Evolutionary conservation across 2,888 invertebrate genomes (phyloP).

Genomic region (Coremacera marginata): DNA sequence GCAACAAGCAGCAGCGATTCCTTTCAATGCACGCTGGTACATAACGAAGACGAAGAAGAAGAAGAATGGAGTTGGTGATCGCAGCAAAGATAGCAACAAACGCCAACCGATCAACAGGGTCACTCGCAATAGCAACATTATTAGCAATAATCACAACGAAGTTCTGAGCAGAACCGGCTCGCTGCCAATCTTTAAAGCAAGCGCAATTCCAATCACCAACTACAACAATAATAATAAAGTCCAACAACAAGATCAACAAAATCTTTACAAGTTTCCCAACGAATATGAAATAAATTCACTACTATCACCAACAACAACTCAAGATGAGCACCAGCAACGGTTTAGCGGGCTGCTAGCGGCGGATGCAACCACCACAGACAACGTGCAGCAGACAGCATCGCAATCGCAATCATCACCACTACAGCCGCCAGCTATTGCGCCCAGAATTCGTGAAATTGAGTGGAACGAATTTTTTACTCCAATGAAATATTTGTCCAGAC

Average conservation of each 20-base stretch:
- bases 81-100: not conserved
- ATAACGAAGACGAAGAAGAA: conserved; percentile 6
- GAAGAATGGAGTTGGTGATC: not conserved
- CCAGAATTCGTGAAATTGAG: conserved; percentile 44
- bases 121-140: conserved; percentile 44
- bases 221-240: conserved; percentile 38
- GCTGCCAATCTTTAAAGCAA: conserved; percentile 46
- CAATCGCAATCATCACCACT: conserved; percentile 27
- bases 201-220: conserved; percentile 44
- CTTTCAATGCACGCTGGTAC: conserved; percentile 9
- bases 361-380: not conserved
- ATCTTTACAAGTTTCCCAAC: conserved; percentile 1
- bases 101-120: not conserved
- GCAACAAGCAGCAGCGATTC: conserved; percentile 52
- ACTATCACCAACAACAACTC: not conserved
- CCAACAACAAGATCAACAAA: conserved; percentile 8
- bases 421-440: conserved; percentile 45
- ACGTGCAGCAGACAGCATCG: conserved; percentile 23
- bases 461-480: conserved; percentile 55
- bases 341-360: not conserved
- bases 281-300: conserved; percentile 32
- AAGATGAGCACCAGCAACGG: not conserved
- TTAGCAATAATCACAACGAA: conserved; percentile 42
- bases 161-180: conserved; percentile 42
- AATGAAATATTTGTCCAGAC: conserved; percentile 56